These are phyloP conservation scores for Heteromyza rotundicornis DNA, from an alignment of 2,888 invertebrate genomes.

Conservation along the genomic window DNA sequence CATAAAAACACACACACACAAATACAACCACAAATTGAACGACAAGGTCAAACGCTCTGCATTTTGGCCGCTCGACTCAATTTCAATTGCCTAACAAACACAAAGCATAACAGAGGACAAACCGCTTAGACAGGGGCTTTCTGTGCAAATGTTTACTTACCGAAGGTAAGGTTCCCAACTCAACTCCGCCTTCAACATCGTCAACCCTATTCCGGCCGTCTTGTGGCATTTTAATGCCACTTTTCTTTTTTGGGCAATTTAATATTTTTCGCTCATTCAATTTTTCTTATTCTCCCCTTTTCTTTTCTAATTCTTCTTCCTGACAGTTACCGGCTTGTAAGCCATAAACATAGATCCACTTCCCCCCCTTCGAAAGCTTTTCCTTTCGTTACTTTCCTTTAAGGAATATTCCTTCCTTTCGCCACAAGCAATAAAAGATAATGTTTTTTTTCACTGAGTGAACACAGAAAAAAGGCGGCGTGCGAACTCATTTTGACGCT, in stretches of 20 bases:
- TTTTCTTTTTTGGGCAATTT: background rate
- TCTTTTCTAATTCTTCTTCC: background rate
- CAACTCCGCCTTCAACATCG: too few relatives aligned
- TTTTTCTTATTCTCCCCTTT: background rate
- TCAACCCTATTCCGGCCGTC: background rate
- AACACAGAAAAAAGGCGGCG: background rate
- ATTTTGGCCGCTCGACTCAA: too few relatives aligned
- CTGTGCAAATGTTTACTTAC: too few relatives aligned
- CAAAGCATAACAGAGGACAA: too few relatives aligned
- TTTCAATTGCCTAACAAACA: too few relatives aligned
- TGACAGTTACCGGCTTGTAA: background rate
- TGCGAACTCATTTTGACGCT: background rate
- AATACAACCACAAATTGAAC: too few relatives aligned
- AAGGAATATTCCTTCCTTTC: background rate
- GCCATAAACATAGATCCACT: background rate
- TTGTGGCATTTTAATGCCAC: background rate
- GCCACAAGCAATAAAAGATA: background rate
- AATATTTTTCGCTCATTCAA: background rate
- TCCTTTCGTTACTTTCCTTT: background rate
- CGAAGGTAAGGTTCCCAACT: too few relatives aligned
- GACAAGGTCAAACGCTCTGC: too few relatives aligned
- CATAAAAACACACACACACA: too few relatives aligned
- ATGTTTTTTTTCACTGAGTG: too few relatives aligned
- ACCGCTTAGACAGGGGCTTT: too few relatives aligned
- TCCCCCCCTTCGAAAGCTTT: background rate